Conservation (phyloP, 37 sponge, comb jelly and placozoan genomes). For the Amphimedon queenslandica region DNA sequence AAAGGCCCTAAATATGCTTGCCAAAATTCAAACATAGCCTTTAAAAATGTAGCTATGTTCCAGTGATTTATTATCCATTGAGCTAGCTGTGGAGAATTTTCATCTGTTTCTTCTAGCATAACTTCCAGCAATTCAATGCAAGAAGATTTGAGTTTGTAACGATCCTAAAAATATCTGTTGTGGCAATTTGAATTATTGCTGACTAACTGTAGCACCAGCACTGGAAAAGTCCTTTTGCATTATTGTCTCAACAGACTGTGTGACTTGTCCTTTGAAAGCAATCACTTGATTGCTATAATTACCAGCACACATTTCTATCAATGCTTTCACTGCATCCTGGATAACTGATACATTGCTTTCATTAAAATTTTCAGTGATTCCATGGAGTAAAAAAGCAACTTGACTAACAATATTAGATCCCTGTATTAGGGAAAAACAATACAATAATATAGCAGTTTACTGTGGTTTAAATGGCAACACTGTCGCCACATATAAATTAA, state of each 20-base stretch:
- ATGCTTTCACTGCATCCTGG: background rate
- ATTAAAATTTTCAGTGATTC: background rate
- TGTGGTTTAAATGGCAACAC: background rate
- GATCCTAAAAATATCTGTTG: no score
- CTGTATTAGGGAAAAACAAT: background rate
- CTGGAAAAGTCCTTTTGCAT: no score
- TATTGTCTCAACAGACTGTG: no score
- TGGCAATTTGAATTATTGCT: no score
- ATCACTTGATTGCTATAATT: background rate
- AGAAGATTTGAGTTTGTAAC: background rate
- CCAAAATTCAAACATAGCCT: background rate
- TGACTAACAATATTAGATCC: background rate
- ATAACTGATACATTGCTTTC: background rate
- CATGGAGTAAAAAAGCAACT: background rate
- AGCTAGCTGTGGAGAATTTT: background rate
- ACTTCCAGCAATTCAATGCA: background rate
- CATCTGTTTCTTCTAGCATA: slow-evolving; percentile 7
- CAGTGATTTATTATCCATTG: background rate
- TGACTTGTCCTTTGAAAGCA: background rate
- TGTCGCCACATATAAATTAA: no score
- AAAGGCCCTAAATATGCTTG: background rate
- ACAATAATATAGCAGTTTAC: background rate
- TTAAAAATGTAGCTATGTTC: background rate
- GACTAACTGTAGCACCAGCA: no score
- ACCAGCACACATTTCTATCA: background rate